Percentiles rank a stretch among this genome's conserved stretches.
These are phyloP conservation scores for Machimus atricapillus DNA, from an alignment of 2,888 invertebrate species.

Conservation along the genomic window DNA sequence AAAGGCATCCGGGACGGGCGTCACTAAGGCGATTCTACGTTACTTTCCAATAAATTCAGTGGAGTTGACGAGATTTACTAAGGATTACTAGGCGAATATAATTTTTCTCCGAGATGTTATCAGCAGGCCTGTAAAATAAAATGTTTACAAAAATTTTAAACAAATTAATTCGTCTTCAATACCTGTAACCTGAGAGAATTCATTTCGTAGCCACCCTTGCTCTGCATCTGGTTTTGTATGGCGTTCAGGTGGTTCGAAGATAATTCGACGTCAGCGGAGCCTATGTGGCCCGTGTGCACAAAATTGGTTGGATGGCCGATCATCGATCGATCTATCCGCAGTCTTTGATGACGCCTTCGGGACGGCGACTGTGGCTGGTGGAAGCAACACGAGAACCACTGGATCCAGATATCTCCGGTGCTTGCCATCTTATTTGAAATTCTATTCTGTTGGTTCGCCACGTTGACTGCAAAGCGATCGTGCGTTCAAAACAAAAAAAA, in stretches of 20 bases:
- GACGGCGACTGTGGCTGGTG: conserved; percentile 76
- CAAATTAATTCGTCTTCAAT: conserved; percentile 42
- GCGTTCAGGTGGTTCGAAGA: conserved; percentile 83
- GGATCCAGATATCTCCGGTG: conserved; percentile 86
- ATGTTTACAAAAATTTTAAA: not conserved
- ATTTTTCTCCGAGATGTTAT: conserved; percentile 27
- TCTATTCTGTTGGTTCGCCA: conserved; percentile 52
- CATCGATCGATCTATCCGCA: conserved; percentile 90
- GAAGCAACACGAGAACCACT: conserved; percentile 92
- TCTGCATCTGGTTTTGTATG: conserved; percentile 93
- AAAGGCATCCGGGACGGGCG: not conserved
- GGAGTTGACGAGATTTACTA: not conserved
- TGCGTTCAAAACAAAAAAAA: not conserved
- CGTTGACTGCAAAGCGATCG: conserved; percentile 43
- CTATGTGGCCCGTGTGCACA: conserved; percentile 88
- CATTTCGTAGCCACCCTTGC: conserved; percentile 93
- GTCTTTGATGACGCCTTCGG: conserved; percentile 72
- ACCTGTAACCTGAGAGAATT: conserved; percentile 62
- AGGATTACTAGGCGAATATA: not conserved
- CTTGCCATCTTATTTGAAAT: conserved; percentile 66
- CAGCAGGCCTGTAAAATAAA: conserved; percentile 47
- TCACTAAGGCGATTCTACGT: conserved; percentile 4
- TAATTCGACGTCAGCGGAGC: conserved; percentile 88
- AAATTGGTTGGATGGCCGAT: conserved; percentile 96
- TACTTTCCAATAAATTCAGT: conserved; percentile 3